Conservation (phyloP, 2,888 invertebrate species). For the Scelioninae gen. 2 region DNA sequence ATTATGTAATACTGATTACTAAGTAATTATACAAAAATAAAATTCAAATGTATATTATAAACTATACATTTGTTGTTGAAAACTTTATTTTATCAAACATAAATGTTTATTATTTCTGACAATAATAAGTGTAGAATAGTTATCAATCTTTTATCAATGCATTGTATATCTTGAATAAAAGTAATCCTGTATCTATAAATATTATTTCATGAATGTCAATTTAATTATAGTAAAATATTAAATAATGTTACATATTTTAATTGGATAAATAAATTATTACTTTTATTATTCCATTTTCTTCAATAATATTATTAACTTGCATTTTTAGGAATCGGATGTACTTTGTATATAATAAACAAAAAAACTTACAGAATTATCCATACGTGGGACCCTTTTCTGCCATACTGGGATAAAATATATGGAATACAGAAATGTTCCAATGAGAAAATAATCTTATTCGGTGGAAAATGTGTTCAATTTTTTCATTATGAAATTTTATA, state of each 20-base stretch:
- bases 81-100: no score
- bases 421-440: slow-evolving; percentile 65
- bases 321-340: slow-evolving; percentile 68
- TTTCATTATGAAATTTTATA: slow-evolving; percentile 60
- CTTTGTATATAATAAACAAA: slow-evolving; percentile 61
- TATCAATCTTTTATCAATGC: no score
- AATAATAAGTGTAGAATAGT: no score
- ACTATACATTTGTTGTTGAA: not conserved
- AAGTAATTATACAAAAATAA: no score
- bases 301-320: slow-evolving; percentile 17
- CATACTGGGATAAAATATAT: slow-evolving; percentile 69
- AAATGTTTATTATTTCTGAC: slow-evolving; percentile 10
- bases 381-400: slow-evolving; percentile 62
- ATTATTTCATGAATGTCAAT: slow-evolving; percentile 2
- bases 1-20: no score
- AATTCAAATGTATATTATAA: no score
- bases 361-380: slow-evolving; percentile 56
- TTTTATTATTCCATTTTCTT: no score
- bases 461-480: slow-evolving; percentile 66
- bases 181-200: no score
- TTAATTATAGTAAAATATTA: not conserved
- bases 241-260: no score
- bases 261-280: not conserved
- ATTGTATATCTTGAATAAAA: no score
- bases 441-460: slow-evolving; percentile 68